These are phyloP conservation scores for Amiota communis DNA, from an alignment of 2,888 invertebrate species.

Conservation along the genomic window DNA sequence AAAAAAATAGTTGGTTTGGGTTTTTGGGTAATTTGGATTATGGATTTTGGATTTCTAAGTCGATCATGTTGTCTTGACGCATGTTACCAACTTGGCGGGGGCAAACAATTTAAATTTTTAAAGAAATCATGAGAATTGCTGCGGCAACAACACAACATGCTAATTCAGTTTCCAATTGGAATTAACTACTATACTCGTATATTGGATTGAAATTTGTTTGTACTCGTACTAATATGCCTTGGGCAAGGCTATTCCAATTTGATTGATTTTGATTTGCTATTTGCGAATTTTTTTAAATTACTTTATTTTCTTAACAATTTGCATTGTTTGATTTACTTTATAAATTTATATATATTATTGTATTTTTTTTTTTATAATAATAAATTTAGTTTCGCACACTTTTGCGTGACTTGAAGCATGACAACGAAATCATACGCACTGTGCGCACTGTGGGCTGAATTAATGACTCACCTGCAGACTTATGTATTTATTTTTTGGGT, in stretches of 20 bases:
- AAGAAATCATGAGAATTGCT: too few species aligned
- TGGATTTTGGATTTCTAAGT: too few species aligned
- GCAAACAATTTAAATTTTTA: constrained; percentile 19
- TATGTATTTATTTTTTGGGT: neutral
- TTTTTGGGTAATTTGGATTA: neutral
- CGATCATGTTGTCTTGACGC: neutral
- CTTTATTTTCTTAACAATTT: neutral
- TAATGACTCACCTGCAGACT: neutral
- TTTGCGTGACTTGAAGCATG: constrained; percentile 14
- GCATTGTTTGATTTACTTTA: constrained; percentile 16
- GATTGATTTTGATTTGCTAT: constrained; percentile 12
- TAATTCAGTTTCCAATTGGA: constrained; percentile 28
- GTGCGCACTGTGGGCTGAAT: neutral
- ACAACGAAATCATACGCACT: neutral
- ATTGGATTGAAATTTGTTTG: constrained; percentile 16
- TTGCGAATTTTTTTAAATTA: constrained; percentile 26
- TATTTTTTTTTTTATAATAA: neutral
- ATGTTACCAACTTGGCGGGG: constrained; percentile 16
- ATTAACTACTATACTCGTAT: constrained; percentile 37
- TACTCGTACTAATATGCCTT: constrained; percentile 30
- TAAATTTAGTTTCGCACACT: constrained; percentile 8
- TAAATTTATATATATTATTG: neutral
- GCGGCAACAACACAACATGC: constrained; percentile 27
- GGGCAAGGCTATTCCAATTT: constrained; percentile 40
- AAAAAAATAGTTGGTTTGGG: neutral